Evolutionary conservation across 2,888 invertebrate species (phyloP).

Genomic region (Sarcophaga variegata): DNA sequence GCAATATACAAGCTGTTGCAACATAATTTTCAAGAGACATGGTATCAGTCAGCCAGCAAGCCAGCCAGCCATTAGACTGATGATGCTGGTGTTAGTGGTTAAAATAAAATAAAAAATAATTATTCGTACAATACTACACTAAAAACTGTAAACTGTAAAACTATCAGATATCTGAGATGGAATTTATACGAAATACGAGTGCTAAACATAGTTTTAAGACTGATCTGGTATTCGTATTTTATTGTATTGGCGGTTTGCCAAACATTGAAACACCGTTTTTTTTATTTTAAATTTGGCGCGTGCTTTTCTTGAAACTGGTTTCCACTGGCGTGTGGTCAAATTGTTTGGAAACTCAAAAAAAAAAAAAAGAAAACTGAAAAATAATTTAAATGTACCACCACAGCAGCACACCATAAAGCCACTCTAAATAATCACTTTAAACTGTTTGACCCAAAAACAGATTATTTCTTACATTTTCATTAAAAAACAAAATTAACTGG

Average conservation of each 20-base stretch:
- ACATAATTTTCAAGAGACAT: constrained; percentile 23
- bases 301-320: constrained; percentile 59
- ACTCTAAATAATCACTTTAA: constrained; percentile 30
- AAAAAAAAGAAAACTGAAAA: neutral
- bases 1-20: neutral
- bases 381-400: constrained; percentile 5
- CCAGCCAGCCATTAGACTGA: too few species aligned
- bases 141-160: constrained; percentile 38
- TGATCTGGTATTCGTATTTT: neutral
- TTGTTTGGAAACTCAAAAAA: constrained; percentile 32
- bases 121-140: too few species aligned
- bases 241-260: constrained; percentile 28
- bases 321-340: constrained; percentile 35
- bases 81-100: constrained; percentile 17
- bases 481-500: neutral
- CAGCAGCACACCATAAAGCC: neutral
- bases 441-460: constrained; percentile 34
- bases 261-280: constrained; percentile 26
- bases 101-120: constrained; percentile 24
- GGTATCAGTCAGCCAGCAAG: neutral
- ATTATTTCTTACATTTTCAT: constrained; percentile 40
- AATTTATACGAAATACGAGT: constrained; percentile 10
- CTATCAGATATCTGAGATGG: constrained; percentile 45
- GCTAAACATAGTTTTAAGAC: neutral
- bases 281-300: constrained; percentile 53